Conservation (phyloP, 1,140 invertebrate species). For the Carcinoscorpius rotundicauda region DNA sequence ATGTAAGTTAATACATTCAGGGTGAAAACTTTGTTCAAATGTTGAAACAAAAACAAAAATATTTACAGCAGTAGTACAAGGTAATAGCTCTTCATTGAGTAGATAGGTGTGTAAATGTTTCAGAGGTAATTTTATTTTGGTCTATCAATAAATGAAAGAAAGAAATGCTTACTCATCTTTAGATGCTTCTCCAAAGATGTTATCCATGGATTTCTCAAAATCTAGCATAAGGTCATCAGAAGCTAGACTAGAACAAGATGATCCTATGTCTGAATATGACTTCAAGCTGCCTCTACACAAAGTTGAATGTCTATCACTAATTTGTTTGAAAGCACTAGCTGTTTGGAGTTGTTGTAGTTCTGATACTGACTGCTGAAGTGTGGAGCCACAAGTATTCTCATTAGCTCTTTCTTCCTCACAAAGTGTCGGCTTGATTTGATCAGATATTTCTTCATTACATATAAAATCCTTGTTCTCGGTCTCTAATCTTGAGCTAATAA, state of each 20-base stretch:
- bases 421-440: slow-evolving; percentile 70
- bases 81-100: too few relatives aligned
- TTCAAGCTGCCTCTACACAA: slow-evolving; percentile 9
- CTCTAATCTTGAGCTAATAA: slow-evolving; percentile 12
- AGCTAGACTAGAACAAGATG: slow-evolving; percentile 29
- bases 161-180: too few relatives aligned
- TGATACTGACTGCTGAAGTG: slow-evolving; percentile 10
- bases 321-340: too few relatives aligned
- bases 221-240: slow-evolving; percentile 33
- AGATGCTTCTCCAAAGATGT: too few relatives aligned
- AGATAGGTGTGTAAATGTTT: too few relatives aligned
- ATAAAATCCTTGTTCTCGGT: slow-evolving; percentile 54
- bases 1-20: too few relatives aligned
- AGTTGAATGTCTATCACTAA: too few relatives aligned
- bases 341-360: slow-evolving; percentile 14
- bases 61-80: too few relatives aligned
- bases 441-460: slow-evolving; percentile 79
- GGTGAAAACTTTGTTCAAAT: too few relatives aligned
- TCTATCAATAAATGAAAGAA: too few relatives aligned
- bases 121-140: too few relatives aligned
- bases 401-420: slow-evolving; percentile 13
- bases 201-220: slow-evolving; percentile 17
- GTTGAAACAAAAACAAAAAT: too few relatives aligned
- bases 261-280: slow-evolving; percentile 19
- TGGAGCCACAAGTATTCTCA: slow-evolving; percentile 12